Evolutionary conservation across 2,113 vertebrate species (phyloP), one percentile per base, ranked within the genome.

Genomic region (Mustela lutreola): DNA sequence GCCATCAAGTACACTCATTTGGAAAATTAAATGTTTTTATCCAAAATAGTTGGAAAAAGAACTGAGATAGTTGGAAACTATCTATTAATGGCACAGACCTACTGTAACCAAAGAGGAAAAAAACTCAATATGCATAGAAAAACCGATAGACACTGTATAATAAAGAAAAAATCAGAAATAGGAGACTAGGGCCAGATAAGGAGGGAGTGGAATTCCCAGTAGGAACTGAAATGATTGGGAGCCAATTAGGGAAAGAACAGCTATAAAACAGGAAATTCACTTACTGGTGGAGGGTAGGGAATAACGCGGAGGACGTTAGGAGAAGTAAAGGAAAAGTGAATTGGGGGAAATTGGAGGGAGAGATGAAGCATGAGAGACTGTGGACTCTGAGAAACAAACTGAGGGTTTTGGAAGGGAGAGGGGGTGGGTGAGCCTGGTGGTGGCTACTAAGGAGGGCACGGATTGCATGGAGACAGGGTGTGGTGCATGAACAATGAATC

Each of bases 11-110:
- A 56, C 7, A 24, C 50, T 11, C 12, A 58, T 89, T 75, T 81
- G 65, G 71, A 79, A 94, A 90, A 85, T 60, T 56, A 39, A 39
- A 75, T 79, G 28, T 91, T 88, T 76, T 95, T 96, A 78, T 53
- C 62, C n/a, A 75, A 31, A 53, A 87, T n/a, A 58, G 16, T 48
- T 91, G 62, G 14, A 81, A 81, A 94, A 97, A 96, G 33, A 84
- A 60, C 18, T 53, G 48, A 88, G 45, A 56, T 70, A 28, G 7
- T 65, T 95, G 26, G 70, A 95, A 71, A 89, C n/a, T 79, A 14
- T 63, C 62, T 53, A 82, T 53, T 95, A 67, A 45, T 60, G 42
- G 31, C 83, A 7, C 16, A 36, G 21, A n/a, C 62, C 58, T 91
- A 58, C 8, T 26, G 45, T 28, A 75, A 83, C 71, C 48, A n/a